phyloP scores from a whole-genome alignment of 2,113 vertebrate species.

The Elephas maximus region DNA sequence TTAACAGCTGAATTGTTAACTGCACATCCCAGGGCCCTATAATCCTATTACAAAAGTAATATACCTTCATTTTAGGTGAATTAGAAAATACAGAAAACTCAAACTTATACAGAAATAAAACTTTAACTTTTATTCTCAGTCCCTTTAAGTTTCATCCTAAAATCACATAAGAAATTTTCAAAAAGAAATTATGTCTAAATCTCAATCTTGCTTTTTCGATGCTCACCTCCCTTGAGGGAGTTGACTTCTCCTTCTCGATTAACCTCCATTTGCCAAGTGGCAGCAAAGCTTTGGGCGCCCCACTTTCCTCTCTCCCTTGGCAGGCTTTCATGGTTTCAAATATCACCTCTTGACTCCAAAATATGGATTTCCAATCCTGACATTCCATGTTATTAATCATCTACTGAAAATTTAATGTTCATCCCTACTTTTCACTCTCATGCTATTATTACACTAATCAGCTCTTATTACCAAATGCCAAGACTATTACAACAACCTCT shows the following conservation, averaged over 20 bases:
- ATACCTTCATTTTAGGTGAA: background rate
- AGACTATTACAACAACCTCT: background rate
- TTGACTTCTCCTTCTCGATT: accelerated
- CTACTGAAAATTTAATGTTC: background rate
- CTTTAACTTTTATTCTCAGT: background rate
- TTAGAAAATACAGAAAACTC: background rate
- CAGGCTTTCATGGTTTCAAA: background rate
- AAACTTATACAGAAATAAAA: background rate
- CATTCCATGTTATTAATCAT: slow-evolving; percentile 13
- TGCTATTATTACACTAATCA: background rate
- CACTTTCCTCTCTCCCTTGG: background rate
- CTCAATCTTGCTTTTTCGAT: background rate
- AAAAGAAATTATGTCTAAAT: background rate
- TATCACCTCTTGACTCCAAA: background rate
- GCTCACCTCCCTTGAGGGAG: background rate
- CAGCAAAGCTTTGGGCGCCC: accelerated
- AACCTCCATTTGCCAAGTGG: background rate
- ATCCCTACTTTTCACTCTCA: background rate
- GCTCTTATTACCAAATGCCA: slow-evolving; percentile 8
- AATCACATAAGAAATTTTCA: background rate
- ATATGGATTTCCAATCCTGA: slow-evolving; percentile 35
- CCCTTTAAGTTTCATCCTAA: background rate
- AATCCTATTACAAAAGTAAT: background rate
- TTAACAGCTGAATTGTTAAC: background rate
- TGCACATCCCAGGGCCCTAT: background rate